Evolutionary conservation across 2,113 vertebrate genomes (phyloP).

Genomic region (Isurus oxyrinchus): DNA sequence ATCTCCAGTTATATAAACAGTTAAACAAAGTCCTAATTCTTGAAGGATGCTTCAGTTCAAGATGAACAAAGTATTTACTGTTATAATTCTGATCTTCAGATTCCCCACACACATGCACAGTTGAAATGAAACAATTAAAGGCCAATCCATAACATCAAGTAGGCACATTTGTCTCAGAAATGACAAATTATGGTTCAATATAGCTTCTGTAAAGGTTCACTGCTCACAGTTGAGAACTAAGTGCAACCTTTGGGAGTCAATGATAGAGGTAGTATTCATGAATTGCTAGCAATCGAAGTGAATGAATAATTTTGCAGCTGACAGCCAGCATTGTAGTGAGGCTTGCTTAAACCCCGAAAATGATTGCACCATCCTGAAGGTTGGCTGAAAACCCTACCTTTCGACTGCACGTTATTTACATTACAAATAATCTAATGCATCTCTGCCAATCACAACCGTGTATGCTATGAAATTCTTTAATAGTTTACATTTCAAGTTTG

Average conservation of each 20-base stretch:
- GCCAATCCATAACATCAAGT: slow-evolving; percentile 49
- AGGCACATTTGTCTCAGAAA: slow-evolving; percentile 48
- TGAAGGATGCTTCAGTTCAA: not conserved
- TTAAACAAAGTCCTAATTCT: not conserved
- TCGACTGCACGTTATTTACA: not conserved
- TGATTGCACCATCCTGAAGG: not conserved
- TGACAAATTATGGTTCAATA: slow-evolving; percentile 55
- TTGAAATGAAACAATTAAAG: slow-evolving; percentile 51
- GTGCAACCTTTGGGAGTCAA: slow-evolving; percentile 45
- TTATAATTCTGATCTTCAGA: slow-evolving; percentile 42
- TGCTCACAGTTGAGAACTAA: slow-evolving; percentile 47
- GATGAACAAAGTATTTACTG: slow-evolving; percentile 44
- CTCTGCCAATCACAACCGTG: not conserved
- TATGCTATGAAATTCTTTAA: not conserved
- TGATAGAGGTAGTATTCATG: slow-evolving; percentile 45
- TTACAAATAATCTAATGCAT: not conserved
- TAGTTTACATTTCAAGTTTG: not conserved
- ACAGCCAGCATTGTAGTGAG: slow-evolving; percentile 6
- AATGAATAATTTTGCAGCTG: slow-evolving; percentile 39
- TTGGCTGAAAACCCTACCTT: not conserved
- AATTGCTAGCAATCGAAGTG: slow-evolving; percentile 42
- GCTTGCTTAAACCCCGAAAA: not conserved
- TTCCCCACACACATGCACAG: slow-evolving; percentile 43
- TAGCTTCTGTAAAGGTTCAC: slow-evolving; percentile 51
- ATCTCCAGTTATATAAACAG: not conserved